Evolutionary conservation across 1,140 invertebrate species (phyloP).

Genomic region (Halyomorpha halys): DNA sequence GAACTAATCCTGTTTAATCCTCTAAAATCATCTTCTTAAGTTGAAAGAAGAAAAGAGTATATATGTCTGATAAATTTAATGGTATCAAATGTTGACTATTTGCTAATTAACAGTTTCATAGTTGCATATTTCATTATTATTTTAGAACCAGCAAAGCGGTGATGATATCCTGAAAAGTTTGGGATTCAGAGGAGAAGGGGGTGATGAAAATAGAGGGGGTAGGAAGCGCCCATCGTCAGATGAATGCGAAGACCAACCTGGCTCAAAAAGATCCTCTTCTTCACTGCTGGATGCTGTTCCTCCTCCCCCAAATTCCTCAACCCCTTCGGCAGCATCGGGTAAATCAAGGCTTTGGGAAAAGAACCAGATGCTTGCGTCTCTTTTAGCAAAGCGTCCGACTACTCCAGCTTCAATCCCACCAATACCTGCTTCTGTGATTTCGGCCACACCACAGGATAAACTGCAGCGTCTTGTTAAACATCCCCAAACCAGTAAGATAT

Average conservation of each 20-base stretch:
- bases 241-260: slow-evolving; percentile 12
- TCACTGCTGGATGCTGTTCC: slow-evolving; percentile 17
- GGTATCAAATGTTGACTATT: no score
- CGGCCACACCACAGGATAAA: slow-evolving; percentile 51
- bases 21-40: no score
- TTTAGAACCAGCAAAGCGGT: slow-evolving; percentile 13
- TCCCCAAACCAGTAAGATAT: slow-evolving; percentile 2
- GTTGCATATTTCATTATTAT: not conserved
- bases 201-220: slow-evolving; percentile 37
- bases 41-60: no score
- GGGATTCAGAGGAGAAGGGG: slow-evolving; percentile 51
- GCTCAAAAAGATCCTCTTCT: not conserved
- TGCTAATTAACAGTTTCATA: no score
- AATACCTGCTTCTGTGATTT: slow-evolving; percentile 52
- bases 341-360: slow-evolving; percentile 63
- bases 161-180: slow-evolving; percentile 48
- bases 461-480: slow-evolving; percentile 39
- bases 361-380: slow-evolving; percentile 75
- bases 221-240: slow-evolving; percentile 34
- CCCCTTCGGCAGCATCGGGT: slow-evolving; percentile 36
- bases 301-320: slow-evolving; percentile 11
- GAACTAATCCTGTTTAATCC: no score
- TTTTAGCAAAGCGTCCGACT: slow-evolving; percentile 69
- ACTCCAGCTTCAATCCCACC: slow-evolving; percentile 55
- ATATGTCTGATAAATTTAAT: no score